These are phyloP conservation scores for Watsonalla cultraria DNA, from an alignment of 2,888 invertebrate species.

Conservation along the genomic window DNA sequence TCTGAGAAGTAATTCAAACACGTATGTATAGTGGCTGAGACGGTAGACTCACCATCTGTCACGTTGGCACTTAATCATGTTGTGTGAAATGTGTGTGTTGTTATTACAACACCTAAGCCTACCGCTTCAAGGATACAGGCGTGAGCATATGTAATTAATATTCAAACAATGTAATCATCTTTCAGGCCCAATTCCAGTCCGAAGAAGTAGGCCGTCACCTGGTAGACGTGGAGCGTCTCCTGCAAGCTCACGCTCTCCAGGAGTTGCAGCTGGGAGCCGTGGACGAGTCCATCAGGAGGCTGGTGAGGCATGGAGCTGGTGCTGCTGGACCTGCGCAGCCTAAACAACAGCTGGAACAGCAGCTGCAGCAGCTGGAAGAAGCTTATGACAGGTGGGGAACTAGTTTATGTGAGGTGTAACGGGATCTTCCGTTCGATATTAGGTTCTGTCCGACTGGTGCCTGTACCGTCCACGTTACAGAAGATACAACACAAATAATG, in stretches of 20 bases:
- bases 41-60: too few relatives aligned
- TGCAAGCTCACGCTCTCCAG: conserved; percentile 95
- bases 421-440: too few relatives aligned
- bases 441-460: too few relatives aligned
- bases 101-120: too few relatives aligned
- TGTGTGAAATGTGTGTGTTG: too few relatives aligned
- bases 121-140: too few relatives aligned
- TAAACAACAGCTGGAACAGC: conserved; percentile 85
- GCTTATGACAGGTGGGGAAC: conserved; percentile 85
- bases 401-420: not conserved
- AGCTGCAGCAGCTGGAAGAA: conserved; percentile 87
- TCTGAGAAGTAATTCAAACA: not conserved
- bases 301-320: conserved; percentile 78
- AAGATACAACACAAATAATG: too few relatives aligned
- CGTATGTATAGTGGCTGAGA: too few relatives aligned
- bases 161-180: not conserved
- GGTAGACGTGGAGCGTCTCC: conserved; percentile 94
- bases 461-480: too few relatives aligned
- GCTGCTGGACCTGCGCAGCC: conserved; percentile 80
- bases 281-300: conserved; percentile 89
- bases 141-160: too few relatives aligned
- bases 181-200: conserved; percentile 84
- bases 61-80: too few relatives aligned
- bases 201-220: conserved; percentile 96
- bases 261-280: conserved; percentile 94